Base-by-base conservation (phyloP, 2,888 invertebrate genomes). In the Tetranychus truncatus region DNA sequence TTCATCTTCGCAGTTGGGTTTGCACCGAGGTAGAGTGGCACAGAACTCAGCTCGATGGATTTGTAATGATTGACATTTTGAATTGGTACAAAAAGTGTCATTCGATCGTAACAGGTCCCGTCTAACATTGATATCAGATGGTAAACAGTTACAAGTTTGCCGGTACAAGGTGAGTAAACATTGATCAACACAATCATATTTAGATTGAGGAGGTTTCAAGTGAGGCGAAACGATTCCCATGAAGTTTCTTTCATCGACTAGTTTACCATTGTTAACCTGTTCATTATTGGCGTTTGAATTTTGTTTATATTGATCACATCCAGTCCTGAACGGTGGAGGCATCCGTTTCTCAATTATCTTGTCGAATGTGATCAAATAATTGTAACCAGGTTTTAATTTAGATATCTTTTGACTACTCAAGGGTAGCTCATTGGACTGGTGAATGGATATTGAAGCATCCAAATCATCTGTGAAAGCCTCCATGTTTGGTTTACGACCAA, bases 271-370 rank as follows among this genome's bases (percentile, higher is more conserved):
- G 4, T 67, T n/a, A 2, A 6, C 6, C 2, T 21, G 2, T 2
- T n/a, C 9, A n/a, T 67, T 67, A 0, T 6, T n/a, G 9, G 0
- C 5, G 0, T 9, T 4, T 3, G n/a, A n/a, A 24, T 24, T 24
- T 24, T 24, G 24, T 24, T 67, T 24, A 66, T 73, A 73, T n/a
- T 21, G n/a, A 18, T 65, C 34, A 44, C 72, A 72, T 72, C 45
- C 45, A n/a, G 34, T 18, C 45, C 44, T n/a, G 7, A 65, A 65
- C 21, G 69, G 67, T 8, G 45, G n/a, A 18, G 44, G 67, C 44
- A 69, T 18, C n/a, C 67, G 34, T 67, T 74, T 74, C 34, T 74
- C 67, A 20, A 46, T 21, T n/a, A 74, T 74, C 45, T 74, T 74
- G n/a, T 20, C 24, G n/a, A 73, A 73, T n/a, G 73, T 45, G 20